phyloP scores from a whole-genome alignment of 2,888 invertebrate genomes.

The Ypsolopha sequella region DNA sequence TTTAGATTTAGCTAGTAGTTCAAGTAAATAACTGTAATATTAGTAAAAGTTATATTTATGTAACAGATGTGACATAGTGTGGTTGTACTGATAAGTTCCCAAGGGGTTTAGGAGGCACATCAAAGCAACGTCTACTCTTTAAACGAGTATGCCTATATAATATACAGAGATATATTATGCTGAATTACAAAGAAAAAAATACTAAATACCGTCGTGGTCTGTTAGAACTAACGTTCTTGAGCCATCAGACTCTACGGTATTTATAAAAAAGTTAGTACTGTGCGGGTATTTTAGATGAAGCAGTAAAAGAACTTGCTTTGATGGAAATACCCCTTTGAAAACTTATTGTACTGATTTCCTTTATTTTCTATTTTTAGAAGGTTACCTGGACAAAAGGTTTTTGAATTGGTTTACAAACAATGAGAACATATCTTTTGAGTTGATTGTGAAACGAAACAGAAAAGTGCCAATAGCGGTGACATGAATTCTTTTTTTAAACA shows the following conservation, averaged over 20 bases:
- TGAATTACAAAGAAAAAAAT: conserved; percentile 8
- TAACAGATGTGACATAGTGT: too few relatives aligned
- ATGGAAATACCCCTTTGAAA: conserved; percentile 11
- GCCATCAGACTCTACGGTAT: conserved; percentile 59
- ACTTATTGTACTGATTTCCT: conserved; percentile 9
- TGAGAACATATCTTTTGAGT: too few relatives aligned
- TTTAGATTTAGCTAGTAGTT: too few relatives aligned
- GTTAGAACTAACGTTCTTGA: conserved; percentile 62
- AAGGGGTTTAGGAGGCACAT: conserved; percentile 41
- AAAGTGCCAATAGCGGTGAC: too few relatives aligned
- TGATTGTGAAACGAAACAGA: too few relatives aligned
- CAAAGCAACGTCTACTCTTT: conserved; percentile 23
- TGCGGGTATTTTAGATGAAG: conserved; percentile 20
- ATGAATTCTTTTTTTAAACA: too few relatives aligned
- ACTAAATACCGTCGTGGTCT: conserved; percentile 53
- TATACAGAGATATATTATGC: too few relatives aligned
- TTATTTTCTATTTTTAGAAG: conserved; percentile 4
- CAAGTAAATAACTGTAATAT: too few relatives aligned
- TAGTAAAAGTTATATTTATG: too few relatives aligned
- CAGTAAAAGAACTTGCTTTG: conserved; percentile 15
- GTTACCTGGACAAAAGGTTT: conserved; percentile 22
- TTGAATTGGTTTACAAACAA: conserved; percentile 4
- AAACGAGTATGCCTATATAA: conserved; percentile 8
- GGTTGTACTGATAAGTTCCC: neutral
- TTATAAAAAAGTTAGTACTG: conserved; percentile 19